Conservation (phyloP, 2,113 vertebrate species). For the Cricetomys ansorgei region DNA sequence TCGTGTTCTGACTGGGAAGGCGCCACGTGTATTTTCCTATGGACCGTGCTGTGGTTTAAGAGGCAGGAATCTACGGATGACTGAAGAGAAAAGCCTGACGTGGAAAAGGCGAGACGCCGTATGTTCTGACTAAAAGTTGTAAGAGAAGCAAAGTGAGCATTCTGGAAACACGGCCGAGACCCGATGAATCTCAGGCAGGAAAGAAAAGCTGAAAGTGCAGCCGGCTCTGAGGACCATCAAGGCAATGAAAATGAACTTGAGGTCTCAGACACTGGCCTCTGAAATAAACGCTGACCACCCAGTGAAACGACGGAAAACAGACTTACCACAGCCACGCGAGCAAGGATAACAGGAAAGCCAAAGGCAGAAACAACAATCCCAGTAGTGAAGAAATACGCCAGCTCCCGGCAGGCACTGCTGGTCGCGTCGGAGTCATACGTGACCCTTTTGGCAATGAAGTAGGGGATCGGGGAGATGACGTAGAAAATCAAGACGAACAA, state of each 20-base stretch:
- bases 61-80: constrained; percentile 8
- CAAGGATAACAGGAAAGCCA: constrained; percentile 94
- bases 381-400: constrained; percentile 96
- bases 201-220: not conserved
- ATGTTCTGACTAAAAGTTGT: not conserved
- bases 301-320: constrained; percentile 31
- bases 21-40: not conserved
- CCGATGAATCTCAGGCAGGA: not conserved
- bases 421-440: constrained; percentile 92
- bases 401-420: constrained; percentile 94
- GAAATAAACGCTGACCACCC: not conserved
- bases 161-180: not conserved
- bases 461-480: constrained; percentile 93
- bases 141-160: constrained; percentile 29
- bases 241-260: constrained; percentile 23
- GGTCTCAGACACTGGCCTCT: not conserved
- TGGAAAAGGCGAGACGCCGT: constrained; percentile 13
- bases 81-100: not conserved
- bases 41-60: not conserved
- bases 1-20: not conserved
- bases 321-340: constrained; percentile 90
- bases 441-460: constrained; percentile 93
- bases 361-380: constrained; percentile 97
- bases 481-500: constrained; percentile 97
- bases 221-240: no score